These are phyloP conservation scores for Pogonognathellus flavescens DNA, from an alignment of 1,140 invertebrate genomes.

Conservation along the genomic window DNA sequence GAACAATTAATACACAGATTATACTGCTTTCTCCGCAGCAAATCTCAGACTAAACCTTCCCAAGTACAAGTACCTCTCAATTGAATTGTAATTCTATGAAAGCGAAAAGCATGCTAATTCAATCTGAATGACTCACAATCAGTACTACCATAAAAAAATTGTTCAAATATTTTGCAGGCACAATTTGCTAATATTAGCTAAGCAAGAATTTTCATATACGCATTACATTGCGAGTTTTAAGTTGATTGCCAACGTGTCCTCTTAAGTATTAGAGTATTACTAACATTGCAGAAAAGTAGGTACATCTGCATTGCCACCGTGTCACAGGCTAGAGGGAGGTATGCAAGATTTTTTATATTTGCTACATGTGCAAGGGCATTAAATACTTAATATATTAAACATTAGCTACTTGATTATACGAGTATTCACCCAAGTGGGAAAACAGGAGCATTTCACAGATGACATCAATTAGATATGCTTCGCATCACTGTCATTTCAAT, in stretches of 20 bases:
- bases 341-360: background rate
- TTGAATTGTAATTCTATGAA: too few species aligned
- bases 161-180: background rate
- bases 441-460: slow-evolving; percentile 25
- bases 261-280: too few species aligned
- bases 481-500: slow-evolving; percentile 44
- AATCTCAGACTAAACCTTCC: too few species aligned
- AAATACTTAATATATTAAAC: background rate
- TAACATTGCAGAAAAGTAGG: too few species aligned
- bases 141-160: background rate
- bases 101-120: background rate
- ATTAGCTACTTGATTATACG: background rate
- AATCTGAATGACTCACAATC: too few species aligned
- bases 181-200: slow-evolving; percentile 15
- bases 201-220: background rate
- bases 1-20: too few species aligned
- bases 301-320: background rate
- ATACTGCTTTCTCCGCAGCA: too few species aligned
- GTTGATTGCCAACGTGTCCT: background rate
- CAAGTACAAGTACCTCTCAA: too few species aligned
- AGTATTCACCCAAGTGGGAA: background rate
- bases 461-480: slow-evolving; percentile 44
- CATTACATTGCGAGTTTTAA: background rate
- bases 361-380: background rate
- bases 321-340: background rate